Evolutionary conservation across 2,888 invertebrate species (phyloP), one percentile per base, ranked within the genome.

Genomic region (Apodemia duryi): DNA sequence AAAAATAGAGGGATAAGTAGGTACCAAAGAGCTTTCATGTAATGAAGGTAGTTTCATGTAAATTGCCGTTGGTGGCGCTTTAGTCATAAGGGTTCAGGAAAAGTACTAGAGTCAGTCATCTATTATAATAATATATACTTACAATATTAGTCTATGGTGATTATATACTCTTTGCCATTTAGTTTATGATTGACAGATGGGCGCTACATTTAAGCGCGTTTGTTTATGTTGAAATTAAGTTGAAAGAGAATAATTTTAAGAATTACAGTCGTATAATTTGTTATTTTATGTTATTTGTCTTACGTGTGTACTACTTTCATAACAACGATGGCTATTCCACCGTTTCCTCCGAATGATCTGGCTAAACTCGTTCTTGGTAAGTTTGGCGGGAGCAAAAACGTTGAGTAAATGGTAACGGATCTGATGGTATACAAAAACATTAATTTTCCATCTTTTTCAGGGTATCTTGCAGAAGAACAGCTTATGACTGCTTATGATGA

Each of bases 401-500:
- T 68, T 70, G 41, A 28, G 29, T 66, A 61, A 65, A 54, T 57
- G 43, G 49, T 49, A 46, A 62, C 62, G 29, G 49, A 46, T 62
- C 13, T 62, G 29, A 46, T 11, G 10, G 43, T 43, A 3, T 11
- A 11, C 4, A 11, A 11, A 43, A 11, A 43, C 3, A 5, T 13
- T 43, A 43, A 43, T 2, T 43, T 43, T 13, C 3, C 43, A 43
- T 43, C 11, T 13, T 63, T 66, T 69, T 64, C 66, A 92, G 92
- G 92, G 64, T 92, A 92, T 72, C 79, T 92, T 60, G 88, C 88
- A 41, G 92, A 92, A 70, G 91, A 92, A 75, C 88, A 91, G 75
- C 83, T 92, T 67, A 89, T 89, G 90, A 88, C 88, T 43, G 90
- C 88, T 0, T 92, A 92, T 74, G 90, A 91, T 81, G 91, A 91